Evolutionary conservation across 2,797 vertebrate species (phyloP).

Genomic region (Enteromius mattozi): DNA sequence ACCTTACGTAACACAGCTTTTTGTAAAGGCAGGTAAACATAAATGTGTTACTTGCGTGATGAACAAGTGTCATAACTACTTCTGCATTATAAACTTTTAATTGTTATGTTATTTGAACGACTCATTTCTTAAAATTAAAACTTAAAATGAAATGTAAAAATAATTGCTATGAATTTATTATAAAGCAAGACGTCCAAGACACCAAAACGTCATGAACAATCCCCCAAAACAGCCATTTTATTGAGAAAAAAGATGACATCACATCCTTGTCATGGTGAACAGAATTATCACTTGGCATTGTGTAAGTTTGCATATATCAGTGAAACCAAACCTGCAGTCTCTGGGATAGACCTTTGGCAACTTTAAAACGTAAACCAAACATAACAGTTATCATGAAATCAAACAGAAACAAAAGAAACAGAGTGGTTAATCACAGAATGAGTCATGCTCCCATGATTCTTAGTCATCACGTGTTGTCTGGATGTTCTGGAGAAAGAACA

Average conservation of each 20-base stretch:
- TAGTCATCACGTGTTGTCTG: background rate
- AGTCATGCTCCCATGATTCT: conserved; percentile 26
- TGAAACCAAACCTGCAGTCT: conserved; percentile 55
- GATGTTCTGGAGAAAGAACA: conserved; percentile 43
- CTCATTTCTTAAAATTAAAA: background rate
- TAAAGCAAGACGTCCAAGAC: background rate
- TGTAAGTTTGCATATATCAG: conserved; percentile 65
- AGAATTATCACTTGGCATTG: conserved; percentile 61
- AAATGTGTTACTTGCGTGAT: background rate
- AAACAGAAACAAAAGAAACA: conserved; percentile 43
- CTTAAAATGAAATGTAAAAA: background rate
- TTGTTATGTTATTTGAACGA: background rate
- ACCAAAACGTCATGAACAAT: conserved; percentile 56
- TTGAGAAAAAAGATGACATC: conserved; percentile 69
- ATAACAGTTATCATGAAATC: conserved; percentile 42
- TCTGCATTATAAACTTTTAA: background rate
- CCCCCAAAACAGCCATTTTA: conserved; percentile 63
- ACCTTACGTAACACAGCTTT: background rate
- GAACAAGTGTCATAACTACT: background rate
- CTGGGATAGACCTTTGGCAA: conserved; percentile 74
- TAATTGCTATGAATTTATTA: background rate
- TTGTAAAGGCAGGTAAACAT: background rate
- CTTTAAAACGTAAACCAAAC: conserved; percentile 65
- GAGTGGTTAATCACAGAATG: conserved; percentile 18
- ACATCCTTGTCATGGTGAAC: conserved; percentile 59